Evolutionary conservation across 1,140 invertebrate genomes (phyloP), one percentile per base, ranked within the genome.

Genomic region (Drosophila jambulina): DNA sequence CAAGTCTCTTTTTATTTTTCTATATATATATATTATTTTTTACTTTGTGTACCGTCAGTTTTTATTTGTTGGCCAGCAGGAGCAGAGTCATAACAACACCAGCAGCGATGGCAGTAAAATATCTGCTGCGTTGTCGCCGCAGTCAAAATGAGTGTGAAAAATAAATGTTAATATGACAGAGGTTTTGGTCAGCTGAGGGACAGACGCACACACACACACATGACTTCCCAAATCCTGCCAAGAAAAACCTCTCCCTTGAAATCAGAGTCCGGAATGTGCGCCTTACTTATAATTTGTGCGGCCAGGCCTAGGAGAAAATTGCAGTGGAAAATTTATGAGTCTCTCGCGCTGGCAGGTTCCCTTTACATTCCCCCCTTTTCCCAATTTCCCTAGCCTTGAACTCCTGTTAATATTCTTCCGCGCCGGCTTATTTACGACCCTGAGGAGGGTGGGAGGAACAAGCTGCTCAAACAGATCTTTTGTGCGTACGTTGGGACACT

Each of bases 111-210:
- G 63, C 67, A 67, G 76, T 79, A 80, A 78, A 81, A 83, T 80
- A 78, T 88, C 51, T 83, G 83, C 83, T 80, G 83, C 78, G 82
- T 82, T 86, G 82, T 86, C 83, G 76, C 65, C 65, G 69, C 72
- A 71, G 72, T 83, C 80, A 80, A 88, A 87, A 88, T 83, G 77
- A 75, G 68, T 83, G 72, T 80, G 80, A 80, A 78, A 87, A 83
- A 87, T 88, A 88, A 87, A 87, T 83, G 84, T 83, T 87, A 87
- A 88, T 83, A 88, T 78, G 84, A 62, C 60, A 38, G 27, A 23
- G 45, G 29, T 10, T 38, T 40, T 42, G 67, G 70, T 72, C 75
- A 87, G 76, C n/a, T 67, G 17, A 56, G 57, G 69, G 40, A 17
- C 45, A 25, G 2, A 46, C 12, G 5, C 43, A 27, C 45, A 25